Base-by-base conservation (phyloP, 2,113 vertebrate species). In the Leptosomus discolor region DNA sequence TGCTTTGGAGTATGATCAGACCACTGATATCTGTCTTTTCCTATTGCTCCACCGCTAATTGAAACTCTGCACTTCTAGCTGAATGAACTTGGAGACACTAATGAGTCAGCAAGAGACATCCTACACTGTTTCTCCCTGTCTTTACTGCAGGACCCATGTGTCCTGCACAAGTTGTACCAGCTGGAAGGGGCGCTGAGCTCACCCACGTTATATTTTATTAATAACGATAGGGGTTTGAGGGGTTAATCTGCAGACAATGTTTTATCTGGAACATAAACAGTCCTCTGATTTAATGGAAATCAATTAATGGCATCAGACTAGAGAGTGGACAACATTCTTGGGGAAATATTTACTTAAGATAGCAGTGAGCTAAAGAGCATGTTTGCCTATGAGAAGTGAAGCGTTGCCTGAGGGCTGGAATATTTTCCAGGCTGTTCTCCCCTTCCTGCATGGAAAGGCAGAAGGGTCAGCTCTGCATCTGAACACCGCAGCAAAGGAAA, bases 331-430 rank as follows among this genome's bases (percentile, higher is more conserved):
- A 95, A 69, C 53, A 73, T 48, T 74, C 77, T 64, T 24, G 43
- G 50, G 58, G n/a, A 95, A 97, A 96, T 94, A 90, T 97, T 97
- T 94, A 87, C 70, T 82, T 76, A 87, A 96, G 95, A 97, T 96
- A 97, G 70, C 61, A 65, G 87, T 0, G 18, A 96, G 89, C 89
- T 94, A 95, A 97, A 95, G 95, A 94, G 65, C 95, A 88, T 96
- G 89, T 97, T 97, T 97, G 53, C 58, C 34, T 67, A 19, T 70
- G 82, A 53, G 82, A 63, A 77, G 23, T 36, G 57, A 57, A 77
- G 75, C 15, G 9, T 53, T 94, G 56, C 78, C 70, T n/a, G 68
- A n/a, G 63, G 56, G 57, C 57, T 56, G 23, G 46, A 45, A 2
- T 30, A 36, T 77, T 92, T 94, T 92, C 27, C 76, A 37, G 30